These are phyloP conservation scores for Merodon equestris DNA, from an alignment of 2,888 invertebrate species.

Conservation along the genomic window DNA sequence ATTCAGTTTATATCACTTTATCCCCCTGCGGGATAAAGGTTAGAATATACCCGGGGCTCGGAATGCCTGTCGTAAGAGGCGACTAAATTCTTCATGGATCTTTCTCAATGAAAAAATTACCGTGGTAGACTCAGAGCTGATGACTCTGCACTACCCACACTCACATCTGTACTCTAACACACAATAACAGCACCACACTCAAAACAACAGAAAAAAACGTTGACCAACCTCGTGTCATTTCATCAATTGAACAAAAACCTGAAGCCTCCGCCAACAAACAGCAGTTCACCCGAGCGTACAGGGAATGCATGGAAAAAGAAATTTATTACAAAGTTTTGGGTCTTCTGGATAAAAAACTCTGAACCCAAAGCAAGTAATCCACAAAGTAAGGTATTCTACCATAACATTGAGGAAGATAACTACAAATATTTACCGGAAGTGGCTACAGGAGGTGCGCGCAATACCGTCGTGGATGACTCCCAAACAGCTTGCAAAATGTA, in stretches of 20 bases:
- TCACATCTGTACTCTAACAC: too few relatives aligned
- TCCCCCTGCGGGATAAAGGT: too few relatives aligned
- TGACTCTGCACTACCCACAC: too few relatives aligned
- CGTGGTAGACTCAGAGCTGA: too few relatives aligned
- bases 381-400: slow-evolving; percentile 99
- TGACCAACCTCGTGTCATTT: too few relatives aligned
- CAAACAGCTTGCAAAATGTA: not conserved
- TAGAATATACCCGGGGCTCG: too few relatives aligned
- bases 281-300: slow-evolving; percentile 99
- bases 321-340: slow-evolving; percentile 99
- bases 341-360: slow-evolving; percentile 98
- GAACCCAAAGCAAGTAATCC: slow-evolving; percentile 99
- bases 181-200: too few relatives aligned
- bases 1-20: too few relatives aligned
- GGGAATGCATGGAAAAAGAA: slow-evolving; percentile 99
- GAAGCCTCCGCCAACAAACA: slow-evolving; percentile 99
- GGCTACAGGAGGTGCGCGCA: slow-evolving; percentile 98
- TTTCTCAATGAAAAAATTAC: too few relatives aligned
- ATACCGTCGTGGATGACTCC: slow-evolving; percentile 86
- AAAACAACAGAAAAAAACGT: too few relatives aligned
- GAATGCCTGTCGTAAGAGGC: too few relatives aligned
- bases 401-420: slow-evolving; percentile 99
- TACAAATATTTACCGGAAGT: slow-evolving; percentile 99
- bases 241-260: slow-evolving; percentile 99
- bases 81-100: too few relatives aligned